Percentiles rank a stretch among this genome's conserved stretches.
Conservation (phyloP, 92 coral and sea anemone genomes). For the Zoanthus sociatus region DNA sequence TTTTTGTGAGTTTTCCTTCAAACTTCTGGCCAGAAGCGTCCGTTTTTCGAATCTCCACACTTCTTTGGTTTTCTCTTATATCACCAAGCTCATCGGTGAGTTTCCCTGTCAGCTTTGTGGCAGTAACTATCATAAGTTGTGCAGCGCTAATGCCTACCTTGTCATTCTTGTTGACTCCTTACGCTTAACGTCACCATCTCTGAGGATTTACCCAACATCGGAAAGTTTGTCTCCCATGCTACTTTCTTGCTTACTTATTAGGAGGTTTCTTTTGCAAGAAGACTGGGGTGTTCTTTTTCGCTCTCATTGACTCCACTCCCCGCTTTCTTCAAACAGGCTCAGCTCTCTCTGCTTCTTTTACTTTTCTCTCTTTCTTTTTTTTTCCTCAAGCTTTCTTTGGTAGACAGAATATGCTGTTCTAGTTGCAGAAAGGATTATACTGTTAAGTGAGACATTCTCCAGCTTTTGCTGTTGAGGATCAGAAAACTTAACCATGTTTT, state of each 20-base stretch:
- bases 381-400: conserved; percentile 23
- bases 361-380: conserved; percentile 31
- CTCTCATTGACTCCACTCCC: conserved; percentile 43
- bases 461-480: conserved; percentile 1
- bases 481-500: conserved; percentile 50
- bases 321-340: conserved; percentile 42
- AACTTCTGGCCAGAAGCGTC: not conserved
- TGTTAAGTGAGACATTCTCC: conserved; percentile 41
- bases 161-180: not conserved
- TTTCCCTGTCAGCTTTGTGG: not conserved
- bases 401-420: conserved; percentile 45
- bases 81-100: conserved; percentile 2
- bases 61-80: not conserved
- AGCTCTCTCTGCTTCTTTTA: conserved; percentile 38
- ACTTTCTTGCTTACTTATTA: conserved; percentile 28
- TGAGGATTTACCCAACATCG: conserved; percentile 26
- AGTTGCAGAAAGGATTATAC: conserved; percentile 3
- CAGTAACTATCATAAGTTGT: conserved; percentile 8
- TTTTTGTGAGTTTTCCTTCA: not conserved
- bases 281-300: conserved; percentile 43
- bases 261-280: conserved; percentile 37
- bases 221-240: conserved; percentile 20
- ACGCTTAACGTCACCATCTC: not conserved
- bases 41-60: not conserved
- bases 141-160: not conserved